Evolutionary conservation across 2,888 invertebrate genomes (phyloP).

Genomic region (Formica aserva): DNA sequence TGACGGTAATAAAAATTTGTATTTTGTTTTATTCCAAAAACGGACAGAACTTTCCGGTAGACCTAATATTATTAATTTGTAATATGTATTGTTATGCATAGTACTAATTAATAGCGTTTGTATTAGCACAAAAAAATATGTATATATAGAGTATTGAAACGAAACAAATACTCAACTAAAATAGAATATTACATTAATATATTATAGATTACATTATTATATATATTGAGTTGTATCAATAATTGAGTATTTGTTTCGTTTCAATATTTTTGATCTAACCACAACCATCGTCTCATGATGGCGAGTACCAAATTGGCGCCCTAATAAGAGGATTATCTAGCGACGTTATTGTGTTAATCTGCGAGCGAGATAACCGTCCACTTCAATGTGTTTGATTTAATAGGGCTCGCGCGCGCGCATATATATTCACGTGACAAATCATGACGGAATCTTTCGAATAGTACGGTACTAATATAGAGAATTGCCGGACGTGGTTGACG

Average conservation of each 20-base stretch:
- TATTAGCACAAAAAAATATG: not conserved
- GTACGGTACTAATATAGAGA: conserved; percentile 57
- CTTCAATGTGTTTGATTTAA: conserved; percentile 52
- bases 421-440: conserved; percentile 52
- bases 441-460: conserved; percentile 55
- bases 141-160: too few relatives aligned
- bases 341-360: conserved; percentile 39
- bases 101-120: not conserved
- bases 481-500: conserved; percentile 72
- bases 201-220: not conserved
- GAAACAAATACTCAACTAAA: not conserved
- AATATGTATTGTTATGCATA: not conserved
- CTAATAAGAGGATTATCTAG: conserved; percentile 46
- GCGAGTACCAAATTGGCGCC: conserved; percentile 34
- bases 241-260: not conserved
- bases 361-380: conserved; percentile 23
- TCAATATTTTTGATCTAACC: conserved; percentile 14
- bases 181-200: not conserved
- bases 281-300: not conserved
- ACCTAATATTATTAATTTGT: not conserved
- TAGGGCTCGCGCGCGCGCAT: conserved; percentile 23
- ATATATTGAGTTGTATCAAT: not conserved
- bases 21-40: too few relatives aligned
- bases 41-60: too few relatives aligned
- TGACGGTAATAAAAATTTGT: too few relatives aligned